These are phyloP conservation scores for Oppia nitens DNA, from an alignment of 1,140 invertebrate genomes.

Conservation along the genomic window DNA sequence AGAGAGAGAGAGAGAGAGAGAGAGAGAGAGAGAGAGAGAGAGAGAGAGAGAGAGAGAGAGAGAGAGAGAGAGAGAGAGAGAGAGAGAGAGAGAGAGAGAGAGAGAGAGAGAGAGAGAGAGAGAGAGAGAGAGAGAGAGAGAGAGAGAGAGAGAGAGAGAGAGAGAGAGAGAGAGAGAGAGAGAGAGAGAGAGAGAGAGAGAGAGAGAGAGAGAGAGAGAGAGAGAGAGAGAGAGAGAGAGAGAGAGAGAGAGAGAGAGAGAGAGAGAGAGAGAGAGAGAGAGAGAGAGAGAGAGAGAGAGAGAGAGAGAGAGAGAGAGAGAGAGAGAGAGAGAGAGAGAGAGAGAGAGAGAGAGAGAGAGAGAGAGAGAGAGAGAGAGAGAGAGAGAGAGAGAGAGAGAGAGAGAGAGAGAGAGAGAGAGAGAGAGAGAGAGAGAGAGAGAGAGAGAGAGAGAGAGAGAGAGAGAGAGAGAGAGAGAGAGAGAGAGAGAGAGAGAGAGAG, in stretches of 20 bases:
- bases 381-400: conserved; percentile 1
- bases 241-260: neutral
- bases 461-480: neutral
- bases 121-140: neutral
- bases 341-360: neutral
- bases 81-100: neutral
- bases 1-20: neutral
- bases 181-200: neutral
- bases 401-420: neutral
- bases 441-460: neutral
- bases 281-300: neutral
- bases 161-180: neutral
- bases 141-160: conserved; percentile 11
- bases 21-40: neutral
- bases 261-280: neutral
- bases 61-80: neutral
- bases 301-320: neutral
- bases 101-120: neutral
- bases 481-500: neutral
- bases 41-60: neutral
- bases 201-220: neutral
- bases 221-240: neutral
- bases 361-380: neutral
- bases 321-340: neutral
- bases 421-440: neutral